Conservation (phyloP, 2,888 invertebrate genomes). For the Melikaiella ostensackeni region DNA sequence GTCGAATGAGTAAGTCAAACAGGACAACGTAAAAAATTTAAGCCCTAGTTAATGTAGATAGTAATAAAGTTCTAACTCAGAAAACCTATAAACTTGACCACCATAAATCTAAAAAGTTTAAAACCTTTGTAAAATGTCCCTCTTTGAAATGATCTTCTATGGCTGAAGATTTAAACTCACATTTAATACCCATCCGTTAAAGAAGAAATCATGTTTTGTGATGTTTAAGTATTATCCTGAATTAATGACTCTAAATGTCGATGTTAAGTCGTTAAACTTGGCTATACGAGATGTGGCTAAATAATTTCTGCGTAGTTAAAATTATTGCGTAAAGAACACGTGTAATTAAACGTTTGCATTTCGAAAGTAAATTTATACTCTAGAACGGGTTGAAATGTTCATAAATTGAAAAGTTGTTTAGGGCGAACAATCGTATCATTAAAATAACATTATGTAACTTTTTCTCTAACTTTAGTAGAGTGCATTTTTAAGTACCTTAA, state of each 20-base stretch:
- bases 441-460: neutral
- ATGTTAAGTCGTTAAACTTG: slow-evolving; percentile 36
- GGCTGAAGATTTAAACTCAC: slow-evolving; percentile 17
- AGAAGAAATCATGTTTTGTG: slow-evolving; percentile 35
- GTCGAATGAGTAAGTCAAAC: neutral
- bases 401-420: slow-evolving; percentile 8
- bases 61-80: slow-evolving; percentile 13
- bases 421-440: neutral
- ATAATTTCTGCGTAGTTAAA: slow-evolving; percentile 29
- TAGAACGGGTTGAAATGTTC: neutral
- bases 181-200: slow-evolving; percentile 29
- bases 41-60: neutral
- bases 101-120: slow-evolving; percentile 27
- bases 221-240: slow-evolving; percentile 24
- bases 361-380: slow-evolving; percentile 25
- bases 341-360: slow-evolving; percentile 14
- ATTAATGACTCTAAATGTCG: slow-evolving; percentile 39
- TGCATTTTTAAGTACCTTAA: too few species aligned
- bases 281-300: slow-evolving; percentile 27
- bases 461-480: neutral
- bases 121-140: slow-evolving; percentile 27
- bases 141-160: slow-evolving; percentile 11
- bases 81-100: slow-evolving; percentile 29
- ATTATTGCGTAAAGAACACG: slow-evolving; percentile 26
- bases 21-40: neutral